phyloP scores from a whole-genome alignment of 2,797 vertebrate genomes.

The Micromesistius poutassou region DNA sequence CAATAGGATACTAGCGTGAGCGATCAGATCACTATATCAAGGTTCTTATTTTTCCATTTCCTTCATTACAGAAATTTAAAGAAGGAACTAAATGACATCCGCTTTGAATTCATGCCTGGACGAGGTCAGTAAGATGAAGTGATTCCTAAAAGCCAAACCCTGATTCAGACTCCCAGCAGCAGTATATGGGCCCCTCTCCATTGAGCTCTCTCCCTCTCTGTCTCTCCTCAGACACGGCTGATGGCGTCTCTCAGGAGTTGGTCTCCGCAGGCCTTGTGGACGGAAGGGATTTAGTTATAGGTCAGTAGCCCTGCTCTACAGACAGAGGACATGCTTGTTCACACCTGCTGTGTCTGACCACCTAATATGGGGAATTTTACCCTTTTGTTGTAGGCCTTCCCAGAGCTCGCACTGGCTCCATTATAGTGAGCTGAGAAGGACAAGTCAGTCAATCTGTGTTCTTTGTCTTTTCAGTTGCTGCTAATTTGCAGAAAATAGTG shows the following conservation, averaged over 20 bases:
- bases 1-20: neutral
- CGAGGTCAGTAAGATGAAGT: constrained; percentile 78
- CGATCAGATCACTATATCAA: neutral
- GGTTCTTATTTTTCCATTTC: constrained; percentile 10
- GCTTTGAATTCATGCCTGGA: constrained; percentile 96
- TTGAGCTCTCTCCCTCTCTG: constrained; percentile 23
- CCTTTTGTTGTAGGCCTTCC: neutral
- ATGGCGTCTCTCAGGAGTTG: constrained; percentile 96
- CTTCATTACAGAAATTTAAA: constrained; percentile 86
- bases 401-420: neutral
- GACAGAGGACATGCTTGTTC: neutral
- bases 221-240: constrained; percentile 86
- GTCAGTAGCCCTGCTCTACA: constrained; percentile 65
- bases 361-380: neutral
- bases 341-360: neutral
- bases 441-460: constrained; percentile 12
- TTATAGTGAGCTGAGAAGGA: neutral
- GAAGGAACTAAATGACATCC: constrained; percentile 97
- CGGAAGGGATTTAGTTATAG: constrained; percentile 95
- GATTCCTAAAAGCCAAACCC: neutral
- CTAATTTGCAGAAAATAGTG: constrained; percentile 98
- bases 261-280: constrained; percentile 97
- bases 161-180: neutral
- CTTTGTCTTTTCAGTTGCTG: constrained; percentile 84
- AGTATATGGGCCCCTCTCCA: neutral